Evolutionary conservation across 2,888 invertebrate genomes (phyloP).

Genomic region (Calliscelio sp.): DNA sequence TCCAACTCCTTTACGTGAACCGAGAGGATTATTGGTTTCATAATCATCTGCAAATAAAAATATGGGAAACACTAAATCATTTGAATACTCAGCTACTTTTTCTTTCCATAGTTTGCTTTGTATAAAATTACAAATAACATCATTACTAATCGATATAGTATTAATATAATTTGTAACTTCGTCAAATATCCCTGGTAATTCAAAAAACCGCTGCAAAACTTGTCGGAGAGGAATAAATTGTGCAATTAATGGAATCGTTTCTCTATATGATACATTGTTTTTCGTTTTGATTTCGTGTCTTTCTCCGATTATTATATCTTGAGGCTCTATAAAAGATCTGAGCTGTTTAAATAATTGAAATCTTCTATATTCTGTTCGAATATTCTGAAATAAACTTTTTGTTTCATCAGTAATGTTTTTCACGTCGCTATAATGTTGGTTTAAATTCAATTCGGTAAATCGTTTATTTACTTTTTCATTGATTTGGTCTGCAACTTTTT

Average conservation of each 20-base stretch:
- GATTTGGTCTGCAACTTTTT: too few species aligned
- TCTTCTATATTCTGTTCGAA: constrained; percentile 48
- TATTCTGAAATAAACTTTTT: constrained; percentile 16
- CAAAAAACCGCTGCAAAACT: constrained; percentile 63
- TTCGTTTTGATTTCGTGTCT: constrained; percentile 59
- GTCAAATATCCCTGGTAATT: constrained; percentile 52
- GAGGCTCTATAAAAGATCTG: constrained; percentile 62
- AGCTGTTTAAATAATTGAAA: constrained; percentile 49
- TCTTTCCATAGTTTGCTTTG: constrained; percentile 63
- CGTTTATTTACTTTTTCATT: constrained; percentile 4
- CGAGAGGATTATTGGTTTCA: constrained; percentile 74
- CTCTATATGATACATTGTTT: neutral
- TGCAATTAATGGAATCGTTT: constrained; percentile 29
- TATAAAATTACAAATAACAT: constrained; percentile 62
- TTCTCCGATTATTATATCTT: constrained; percentile 49
- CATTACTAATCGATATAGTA: constrained; percentile 13
- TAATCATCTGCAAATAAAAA: constrained; percentile 74
- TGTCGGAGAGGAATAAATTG: constrained; percentile 56
- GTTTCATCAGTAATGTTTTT: too few species aligned
- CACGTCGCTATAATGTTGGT: too few species aligned
- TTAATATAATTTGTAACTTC: constrained; percentile 57
- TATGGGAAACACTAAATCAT: constrained; percentile 64
- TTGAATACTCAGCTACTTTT: too few species aligned
- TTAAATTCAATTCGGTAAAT: too few species aligned
- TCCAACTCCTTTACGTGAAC: constrained; percentile 70